A percentile compares a stretch with the other conserved stretches of the same genome.
Conservation (phyloP, 2,113 vertebrate species). For the Entelurus aequoreus region DNA sequence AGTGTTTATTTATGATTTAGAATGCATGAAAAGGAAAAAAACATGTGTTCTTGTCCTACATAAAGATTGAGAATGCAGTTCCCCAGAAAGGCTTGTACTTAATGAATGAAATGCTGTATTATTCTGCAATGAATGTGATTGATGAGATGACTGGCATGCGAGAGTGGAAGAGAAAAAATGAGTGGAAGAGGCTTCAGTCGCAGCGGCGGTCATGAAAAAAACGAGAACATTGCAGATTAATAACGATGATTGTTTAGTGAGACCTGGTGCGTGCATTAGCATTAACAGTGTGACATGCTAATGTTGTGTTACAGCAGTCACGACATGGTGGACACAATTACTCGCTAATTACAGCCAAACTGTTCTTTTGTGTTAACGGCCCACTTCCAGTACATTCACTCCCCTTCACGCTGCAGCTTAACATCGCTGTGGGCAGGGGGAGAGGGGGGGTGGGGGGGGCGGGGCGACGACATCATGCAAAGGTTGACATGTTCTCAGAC, state of each 20-base stretch:
- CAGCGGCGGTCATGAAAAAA: neutral
- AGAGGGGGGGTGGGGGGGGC: neutral
- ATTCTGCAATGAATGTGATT: neutral
- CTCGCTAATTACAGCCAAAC: neutral
- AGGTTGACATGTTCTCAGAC: neutral
- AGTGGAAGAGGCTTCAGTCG: slow-evolving; percentile 14
- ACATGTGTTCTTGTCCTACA: too few relatives aligned
- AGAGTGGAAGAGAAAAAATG: slow-evolving; percentile 8
- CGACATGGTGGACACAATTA: neutral
- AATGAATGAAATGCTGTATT: too few relatives aligned
- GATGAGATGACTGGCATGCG: slow-evolving; percentile 13
- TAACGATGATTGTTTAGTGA: neutral
- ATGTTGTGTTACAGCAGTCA: neutral
- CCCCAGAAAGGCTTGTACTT: too few relatives aligned
- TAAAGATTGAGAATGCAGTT: too few relatives aligned
- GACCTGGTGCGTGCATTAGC: slow-evolving; percentile 19
- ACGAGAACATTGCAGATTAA: neutral
- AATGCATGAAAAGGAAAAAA: too few relatives aligned
- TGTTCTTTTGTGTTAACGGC: slow-evolving; percentile 3
- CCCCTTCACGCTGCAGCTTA: neutral
- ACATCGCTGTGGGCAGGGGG: neutral
- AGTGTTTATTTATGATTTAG: too few relatives aligned
- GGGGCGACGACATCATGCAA: neutral
- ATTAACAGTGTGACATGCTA: slow-evolving; percentile 10
- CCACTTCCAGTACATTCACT: too few relatives aligned